phyloP scores from a whole-genome alignment of 2,888 invertebrate genomes.

The Phlogophora meticulosa region DNA sequence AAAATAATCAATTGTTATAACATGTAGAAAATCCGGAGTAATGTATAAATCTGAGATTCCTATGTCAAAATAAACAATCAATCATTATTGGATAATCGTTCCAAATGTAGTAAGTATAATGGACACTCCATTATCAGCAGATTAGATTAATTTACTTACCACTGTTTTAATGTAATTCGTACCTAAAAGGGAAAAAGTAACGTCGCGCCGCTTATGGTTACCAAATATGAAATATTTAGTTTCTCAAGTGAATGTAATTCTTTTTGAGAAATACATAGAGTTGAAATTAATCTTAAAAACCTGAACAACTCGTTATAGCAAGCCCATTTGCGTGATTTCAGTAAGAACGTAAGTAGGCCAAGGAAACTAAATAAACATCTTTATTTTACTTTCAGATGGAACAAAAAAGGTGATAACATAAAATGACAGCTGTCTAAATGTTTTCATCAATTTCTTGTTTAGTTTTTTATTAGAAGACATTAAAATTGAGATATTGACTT shows the following conservation, averaged over 20 bases:
- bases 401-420: too few species aligned
- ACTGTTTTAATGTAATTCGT: constrained; percentile 29
- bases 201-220: too few species aligned
- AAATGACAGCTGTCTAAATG: background rate
- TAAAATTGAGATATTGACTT: too few species aligned
- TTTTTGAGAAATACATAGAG: too few species aligned
- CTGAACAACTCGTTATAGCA: too few species aligned
- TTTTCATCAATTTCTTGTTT: background rate
- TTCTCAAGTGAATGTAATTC: too few species aligned
- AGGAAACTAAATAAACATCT: too few species aligned
- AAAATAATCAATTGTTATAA: background rate
- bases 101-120: constrained; percentile 18
- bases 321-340: too few species aligned
- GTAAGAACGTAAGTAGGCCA: too few species aligned
- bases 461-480: background rate
- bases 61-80: constrained; percentile 28
- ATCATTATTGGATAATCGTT: constrained; percentile 38
- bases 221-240: too few species aligned
- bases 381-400: too few species aligned
- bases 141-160: constrained; percentile 37
- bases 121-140: constrained; percentile 28
- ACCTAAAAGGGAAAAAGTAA: constrained; percentile 38
- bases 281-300: too few species aligned
- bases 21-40: constrained; percentile 3
- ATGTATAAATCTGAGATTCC: background rate